Evolutionary conservation across 2,888 invertebrate species (phyloP), one percentile per base, ranked within the genome.

Genomic region (Drosophila nigricruria): DNA sequence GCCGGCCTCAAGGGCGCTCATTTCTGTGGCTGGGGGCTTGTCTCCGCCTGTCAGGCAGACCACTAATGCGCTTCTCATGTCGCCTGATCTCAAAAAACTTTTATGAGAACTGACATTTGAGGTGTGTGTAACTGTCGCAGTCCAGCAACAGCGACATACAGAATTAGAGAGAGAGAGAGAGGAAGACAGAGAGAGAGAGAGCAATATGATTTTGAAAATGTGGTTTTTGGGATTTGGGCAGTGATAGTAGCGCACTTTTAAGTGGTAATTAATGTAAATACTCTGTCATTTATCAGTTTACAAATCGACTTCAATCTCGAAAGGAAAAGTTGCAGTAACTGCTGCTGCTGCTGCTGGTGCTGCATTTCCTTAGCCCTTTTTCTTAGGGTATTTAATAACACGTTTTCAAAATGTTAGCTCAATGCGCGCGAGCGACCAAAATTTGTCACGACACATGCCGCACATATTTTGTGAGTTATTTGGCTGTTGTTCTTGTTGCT

Each of bases 1-100:
- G 6, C 54, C 43, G 30, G 6, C 54, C 43, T 67, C 54, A 69
- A 79, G 77, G 77, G 77, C 59, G 68, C 49, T 67, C 62, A 65
- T 70, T 59, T 64, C 36, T 69, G 53, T 58, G 43, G 18, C 60
- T 40, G 45, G 38, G 58, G 60, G 62, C 52, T 54, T 54, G 73
- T 57, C 66, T 59, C 59, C 64, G 72, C 66, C 80, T 81, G 84
- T 82, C 86, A 81, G 70, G 68, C 70, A 75, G 80, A 56, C 76
- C 63, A 84, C 83, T 90, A 91, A 90, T 91, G 89, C 87, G 92
- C 88, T 92, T 91, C 90, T 81, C 85, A 82, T 91, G 92, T 92
- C 80, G 77, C 73, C 64, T 59, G 77, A 68, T 82, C 73, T 65
- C 65, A 53, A 16, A 57, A 77, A 82, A 66, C 70, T 68, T 84